Evolutionary conservation across 2,113 vertebrate genomes (phyloP).

Genomic region (Brevimyrus niger): DNA sequence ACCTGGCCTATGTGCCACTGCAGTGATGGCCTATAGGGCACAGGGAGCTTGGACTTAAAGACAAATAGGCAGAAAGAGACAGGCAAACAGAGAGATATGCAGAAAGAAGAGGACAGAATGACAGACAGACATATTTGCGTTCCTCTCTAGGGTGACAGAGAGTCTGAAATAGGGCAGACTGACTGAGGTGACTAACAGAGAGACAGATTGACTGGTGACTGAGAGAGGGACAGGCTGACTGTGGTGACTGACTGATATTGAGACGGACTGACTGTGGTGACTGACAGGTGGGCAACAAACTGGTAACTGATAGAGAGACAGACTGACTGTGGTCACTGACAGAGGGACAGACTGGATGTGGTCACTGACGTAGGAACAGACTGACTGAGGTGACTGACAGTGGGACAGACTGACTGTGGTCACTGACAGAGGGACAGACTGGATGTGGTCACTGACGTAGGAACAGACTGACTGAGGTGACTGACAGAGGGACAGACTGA

Average conservation of each 20-base stretch:
- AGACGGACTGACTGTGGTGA: neutral
- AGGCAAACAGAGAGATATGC: neutral
- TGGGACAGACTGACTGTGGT: neutral
- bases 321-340: neutral
- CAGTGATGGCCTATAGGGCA: neutral
- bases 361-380: neutral
- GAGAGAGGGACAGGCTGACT: neutral
- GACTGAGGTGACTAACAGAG: neutral
- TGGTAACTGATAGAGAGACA: neutral
- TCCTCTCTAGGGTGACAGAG: neutral
- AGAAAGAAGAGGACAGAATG: neutral
- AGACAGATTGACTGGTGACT: neutral
- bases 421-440: neutral
- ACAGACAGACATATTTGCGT: neutral
- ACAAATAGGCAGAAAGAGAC: neutral
- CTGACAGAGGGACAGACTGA: neutral
- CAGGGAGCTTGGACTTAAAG: neutral
- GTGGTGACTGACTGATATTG: neutral
- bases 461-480: neutral
- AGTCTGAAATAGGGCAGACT: neutral
- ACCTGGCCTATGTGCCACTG: neutral
- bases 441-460: neutral
- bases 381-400: neutral
- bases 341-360: neutral
- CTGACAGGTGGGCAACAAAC: neutral